Evolutionary conservation across 2,797 vertebrate genomes (phyloP), one percentile per base, ranked within the genome.

Genomic region (Euthynnus affinis): DNA sequence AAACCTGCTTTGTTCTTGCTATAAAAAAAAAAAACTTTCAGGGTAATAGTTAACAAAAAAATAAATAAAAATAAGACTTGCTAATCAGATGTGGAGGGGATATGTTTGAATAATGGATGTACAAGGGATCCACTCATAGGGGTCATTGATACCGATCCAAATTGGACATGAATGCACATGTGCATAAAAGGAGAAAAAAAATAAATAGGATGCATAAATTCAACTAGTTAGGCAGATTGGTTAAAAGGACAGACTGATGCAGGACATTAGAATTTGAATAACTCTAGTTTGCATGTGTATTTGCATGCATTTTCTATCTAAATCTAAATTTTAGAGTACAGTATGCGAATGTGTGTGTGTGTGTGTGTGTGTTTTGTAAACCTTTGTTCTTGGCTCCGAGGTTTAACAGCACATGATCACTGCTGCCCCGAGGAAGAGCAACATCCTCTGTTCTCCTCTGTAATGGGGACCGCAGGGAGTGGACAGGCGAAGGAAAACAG

Each of bases 391-490:
- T 22, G 5, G 22, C 73, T 69, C 55, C 5, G 7, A 63, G 61
- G 32, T 77, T 81, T 78, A 62, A 75, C 59, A 52, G 42, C 66
- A 59, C 53, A 77, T 82, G 76, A 82, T 82, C 71, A 42, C 57
- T 56, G 44, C 37, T 71, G 83, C 82, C 79, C 52, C 0, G 18
- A 78, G 78, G 71, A 78, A 25, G 23, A 78, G 20, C 61, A 60
- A 46, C 52, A 40, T 51, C 78, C 69, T 80, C 70, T 71, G 48
- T 75, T 86, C 69, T 83, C 18, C n/a, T 66, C 76, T 58, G 64
- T 91, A 89, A 89, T 88, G 65, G 80, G 70, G 66, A 74, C 84
- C 58, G 12, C 76, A 66, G 88, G 85, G 81, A 88, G 67, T 25
- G 80, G 75, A 74, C 57, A 22, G 62, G 34, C 40, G 2, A 61